Base-by-base conservation (phyloP, 1,140 invertebrate species). In the Monomorium pharaonis region DNA sequence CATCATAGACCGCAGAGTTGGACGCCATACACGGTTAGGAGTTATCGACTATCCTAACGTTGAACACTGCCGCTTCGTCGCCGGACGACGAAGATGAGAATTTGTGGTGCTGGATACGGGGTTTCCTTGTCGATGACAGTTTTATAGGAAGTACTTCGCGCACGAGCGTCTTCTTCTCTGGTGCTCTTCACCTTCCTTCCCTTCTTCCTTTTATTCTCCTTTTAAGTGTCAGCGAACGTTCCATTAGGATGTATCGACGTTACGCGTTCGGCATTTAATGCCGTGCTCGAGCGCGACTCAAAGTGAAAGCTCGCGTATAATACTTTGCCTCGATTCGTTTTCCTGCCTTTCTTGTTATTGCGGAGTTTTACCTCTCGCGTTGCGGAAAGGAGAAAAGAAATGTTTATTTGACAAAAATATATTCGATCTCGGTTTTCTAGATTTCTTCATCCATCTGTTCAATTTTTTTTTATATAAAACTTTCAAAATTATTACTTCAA, bases 1-100 rank as follows among this genome's bases (percentile, higher is more conserved):
- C 92, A 88, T 91, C 91, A 92, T 92, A 91, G 89, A 86, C 60
- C 6, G 85, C 81, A 67, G 74, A 87, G 80, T 77, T 51, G 87
- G 65, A 89, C 78, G 62, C 87, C 86, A 70, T 89, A 91, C 86
- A 91, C 90, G 91, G 85, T 33, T 67, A 86, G 80, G 83, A 78
- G 67, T 90, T 86, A 88, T 89, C 70, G 75, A 78, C 70, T 89
- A 76, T 87, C 69, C 85, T 83, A 89, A 90, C 78, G 65, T 51
- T 84, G 70, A 47, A 86, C 63, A 47, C 37, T 62, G 44, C 14
- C 51, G 77, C 21, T 56, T 47, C n/a, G n/a, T n/a, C n/a, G n/a
- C n/a, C 21, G 58, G 56, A 37, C 18, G 60, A 75, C 65, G 42
- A 51, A 44, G 47, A 60, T 5, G 33, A 42, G 42, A 44, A 27